Base-by-base conservation (phyloP, 2,113 vertebrate genomes). In the Albula goreensis region DNA sequence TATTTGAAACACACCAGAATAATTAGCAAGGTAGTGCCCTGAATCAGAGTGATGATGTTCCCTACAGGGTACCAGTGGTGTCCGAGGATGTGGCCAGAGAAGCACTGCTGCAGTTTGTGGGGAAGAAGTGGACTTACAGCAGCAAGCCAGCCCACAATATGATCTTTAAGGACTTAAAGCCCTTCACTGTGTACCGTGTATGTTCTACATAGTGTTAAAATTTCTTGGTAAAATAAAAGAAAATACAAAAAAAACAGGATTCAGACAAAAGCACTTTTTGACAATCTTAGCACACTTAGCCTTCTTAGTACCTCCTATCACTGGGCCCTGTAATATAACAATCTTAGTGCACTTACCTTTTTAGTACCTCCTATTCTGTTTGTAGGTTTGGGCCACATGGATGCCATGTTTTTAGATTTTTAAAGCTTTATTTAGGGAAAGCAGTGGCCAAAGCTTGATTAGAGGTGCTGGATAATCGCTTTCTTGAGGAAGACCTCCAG, bases 81-180 rank as follows among this genome's bases (percentile, higher is more conserved):
- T 96, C 95, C 0, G 96, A 97, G 88, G 96, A 95, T 0, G 87
- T 87, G 79, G 97, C 96, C 22, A 90, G 96, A 11, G 93, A 92
- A 0, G 96, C 96, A 51, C 90, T 97, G 17, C 91, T 97, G 25
- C 91, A 91, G 89, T 97, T 96, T 11, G 92, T 96, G 56, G 91
- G 92, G 78, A 94, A 94, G 2, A 95, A 94, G 6, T 95, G 96
- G 94, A 96, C 88, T 19, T 96, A 96, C 3, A 95, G 96, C 90
- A 91, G 92, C 15, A 90, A 93, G 10, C 96, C 94, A 0, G 96
- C 95, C 0, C 90, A 93, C 1, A 93, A 96, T 90, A 91, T 97
- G 0, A 57, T 91, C 85, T 96, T 97, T 91, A 95, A 80, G 83
- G 92, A 96, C 17, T 90, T 98, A 83, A 91, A 82, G 60, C 95